Evolutionary conservation across 2,888 invertebrate genomes (phyloP).

Genomic region (Atethmia centrago): DNA sequence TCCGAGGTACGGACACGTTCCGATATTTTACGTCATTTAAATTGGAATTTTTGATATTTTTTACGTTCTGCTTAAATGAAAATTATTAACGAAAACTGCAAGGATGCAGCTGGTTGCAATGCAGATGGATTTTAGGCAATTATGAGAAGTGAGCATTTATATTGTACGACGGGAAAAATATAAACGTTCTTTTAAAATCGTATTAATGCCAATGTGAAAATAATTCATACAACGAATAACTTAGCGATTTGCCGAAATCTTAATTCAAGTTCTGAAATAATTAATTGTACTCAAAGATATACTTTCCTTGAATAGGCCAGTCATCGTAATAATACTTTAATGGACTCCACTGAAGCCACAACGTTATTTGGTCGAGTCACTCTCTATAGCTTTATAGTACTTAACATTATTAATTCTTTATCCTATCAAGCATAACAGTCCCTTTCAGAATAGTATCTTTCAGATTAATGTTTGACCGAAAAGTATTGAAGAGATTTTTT

Average conservation of each 20-base stretch:
- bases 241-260: background rate
- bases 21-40: constrained; percentile 23
- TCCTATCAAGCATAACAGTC: constrained; percentile 70
- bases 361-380: constrained; percentile 65
- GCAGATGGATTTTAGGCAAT: background rate
- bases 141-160: background rate
- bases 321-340: constrained; percentile 67
- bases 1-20: constrained; percentile 11
- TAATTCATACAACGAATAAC: background rate
- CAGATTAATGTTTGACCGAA: constrained; percentile 67
- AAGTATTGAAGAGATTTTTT: constrained; percentile 64
- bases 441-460: constrained; percentile 70
- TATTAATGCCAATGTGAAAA: background rate
- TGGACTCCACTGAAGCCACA: constrained; percentile 61
- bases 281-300: constrained; percentile 50
- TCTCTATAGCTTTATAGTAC: constrained; percentile 66
- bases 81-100: background rate
- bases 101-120: background rate
- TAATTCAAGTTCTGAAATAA: constrained; percentile 19
- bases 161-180: no score
- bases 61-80: background rate
- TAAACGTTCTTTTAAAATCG: background rate
- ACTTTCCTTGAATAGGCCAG: constrained; percentile 60
- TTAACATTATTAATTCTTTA: constrained; percentile 79
- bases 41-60: constrained; percentile 18